Conservation (phyloP, 2,888 invertebrate species). For the Isotomurus palustris region DNA sequence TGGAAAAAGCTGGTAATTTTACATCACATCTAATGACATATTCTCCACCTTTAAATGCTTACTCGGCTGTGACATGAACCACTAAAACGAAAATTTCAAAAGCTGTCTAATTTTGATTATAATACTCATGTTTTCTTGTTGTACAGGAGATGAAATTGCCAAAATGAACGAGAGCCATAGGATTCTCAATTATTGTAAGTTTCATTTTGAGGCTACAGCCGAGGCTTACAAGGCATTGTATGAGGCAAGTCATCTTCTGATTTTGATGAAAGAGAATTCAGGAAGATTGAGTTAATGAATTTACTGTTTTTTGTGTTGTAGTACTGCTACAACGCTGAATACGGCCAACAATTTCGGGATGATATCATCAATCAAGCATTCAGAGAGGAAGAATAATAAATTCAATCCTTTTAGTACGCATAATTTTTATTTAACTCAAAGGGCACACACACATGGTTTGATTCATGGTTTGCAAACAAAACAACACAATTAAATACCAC, state of each 20-base stretch:
- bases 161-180: neutral
- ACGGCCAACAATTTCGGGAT: slow-evolving; percentile 4
- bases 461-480: too few species aligned
- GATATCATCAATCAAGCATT: too few species aligned
- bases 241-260: slow-evolving; percentile 1
- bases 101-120: neutral
- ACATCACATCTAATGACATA: too few species aligned
- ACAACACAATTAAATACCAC: too few species aligned
- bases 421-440: too few species aligned
- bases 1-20: slow-evolving; percentile 2
- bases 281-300: too few species aligned
- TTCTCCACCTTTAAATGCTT: too few species aligned
- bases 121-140: neutral
- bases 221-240: slow-evolving; percentile 9
- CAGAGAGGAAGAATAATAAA: too few species aligned
- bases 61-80: neutral
- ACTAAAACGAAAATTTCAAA: neutral
- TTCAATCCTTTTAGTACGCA: too few species aligned
- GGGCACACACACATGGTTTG: too few species aligned
- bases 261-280: neutral
- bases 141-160: neutral
- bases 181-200: slow-evolving; percentile 11
- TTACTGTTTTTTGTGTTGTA: neutral
- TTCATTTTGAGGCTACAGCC: slow-evolving; percentile 7
- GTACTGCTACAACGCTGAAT: slow-evolving; percentile 12